Evolutionary conservation across 2,888 invertebrate species (phyloP), one percentile per base, ranked within the genome.

Genomic region (Drosophila barbarae): DNA sequence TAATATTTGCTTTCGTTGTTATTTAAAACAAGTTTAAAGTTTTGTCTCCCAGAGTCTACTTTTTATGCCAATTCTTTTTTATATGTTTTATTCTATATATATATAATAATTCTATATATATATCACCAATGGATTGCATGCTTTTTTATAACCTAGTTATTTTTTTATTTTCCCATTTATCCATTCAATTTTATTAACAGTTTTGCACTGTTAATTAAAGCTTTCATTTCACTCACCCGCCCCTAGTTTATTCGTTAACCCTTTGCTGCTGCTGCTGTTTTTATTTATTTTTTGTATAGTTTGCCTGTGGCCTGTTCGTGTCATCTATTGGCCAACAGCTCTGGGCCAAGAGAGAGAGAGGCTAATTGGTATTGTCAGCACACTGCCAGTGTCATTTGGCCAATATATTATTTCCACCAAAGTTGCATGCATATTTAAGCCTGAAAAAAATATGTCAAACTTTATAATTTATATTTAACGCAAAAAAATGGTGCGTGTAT

Each of bases 371-470:
- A 59, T 61, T 61, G 61, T 61, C 61, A 44, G 47, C 61, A 55
- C 55, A 55, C 55, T 44, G 59, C 50, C 60, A 42, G 36, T 59
- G 61, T 63, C 61, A 50, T 26, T 59, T 44, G 51, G 21, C 56
- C 55, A 56, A 64, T 51, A 64, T 59, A 59, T 65, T 63, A 52
- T 65, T 36, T 54, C 23, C 13, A 23, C 21, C 42, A 23, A 36
- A 44, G 23, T 51, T 23, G 38, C 32, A 51, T 30, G 32, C 15
- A 47, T 36, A 28, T 58, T 38, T 49, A 35, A 63, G 39, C 13
- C n/a, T 9, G 9, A 26, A 63, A 71, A 46, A 56, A 58, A 46
- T 46, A 23, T 77, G 74, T 71, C 77, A 73, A 73, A 71, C 70
- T 58, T 65, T 52, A 69, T 76, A 69, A 76, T 75, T 73, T 82